phyloP scores from a whole-genome alignment of 2,888 invertebrate species.

The Euspilapteryx auroguttella region DNA sequence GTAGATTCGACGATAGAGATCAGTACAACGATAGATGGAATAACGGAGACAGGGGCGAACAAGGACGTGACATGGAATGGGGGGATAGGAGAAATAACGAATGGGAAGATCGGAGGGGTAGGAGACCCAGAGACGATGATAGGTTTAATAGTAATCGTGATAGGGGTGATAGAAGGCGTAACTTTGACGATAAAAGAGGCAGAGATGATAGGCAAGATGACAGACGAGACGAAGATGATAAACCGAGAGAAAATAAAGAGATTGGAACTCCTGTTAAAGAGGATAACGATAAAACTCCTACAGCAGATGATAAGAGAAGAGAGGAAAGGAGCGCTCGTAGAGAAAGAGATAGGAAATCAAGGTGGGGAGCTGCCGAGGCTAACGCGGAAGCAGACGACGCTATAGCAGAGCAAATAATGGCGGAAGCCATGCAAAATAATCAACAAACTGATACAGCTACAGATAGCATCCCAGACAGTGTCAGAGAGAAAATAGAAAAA shows the following conservation, averaged over 20 bases:
- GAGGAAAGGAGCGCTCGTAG: constrained; percentile 18
- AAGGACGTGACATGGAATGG: too few relatives aligned
- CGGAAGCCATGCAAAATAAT: background rate
- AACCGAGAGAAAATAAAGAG: too few relatives aligned
- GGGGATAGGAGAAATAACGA: constrained; percentile 22
- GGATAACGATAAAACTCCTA: background rate
- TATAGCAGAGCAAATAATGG: background rate
- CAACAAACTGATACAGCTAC: background rate
- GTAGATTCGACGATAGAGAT: constrained; percentile 41
- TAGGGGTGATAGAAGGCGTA: constrained; percentile 11
- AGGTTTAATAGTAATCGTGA: constrained; percentile 15
- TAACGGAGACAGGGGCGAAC: constrained; percentile 24
- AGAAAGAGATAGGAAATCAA: constrained; percentile 41
- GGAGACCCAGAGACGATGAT: constrained; percentile 24
- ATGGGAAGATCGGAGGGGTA: constrained; percentile 2
- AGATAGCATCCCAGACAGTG: background rate
- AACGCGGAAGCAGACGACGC: background rate
- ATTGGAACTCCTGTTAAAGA: too few relatives aligned
- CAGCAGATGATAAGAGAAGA: constrained; percentile 7
- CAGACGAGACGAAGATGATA: constrained; percentile 13
- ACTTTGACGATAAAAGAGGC: background rate
- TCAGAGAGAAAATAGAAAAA: background rate
- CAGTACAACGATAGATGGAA: constrained; percentile 37
- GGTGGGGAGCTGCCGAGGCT: constrained; percentile 24
- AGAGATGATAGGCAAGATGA: constrained; percentile 8